phyloP scores from a whole-genome alignment of 1,140 invertebrate species.

The Metopolophium dirhodum region DNA sequence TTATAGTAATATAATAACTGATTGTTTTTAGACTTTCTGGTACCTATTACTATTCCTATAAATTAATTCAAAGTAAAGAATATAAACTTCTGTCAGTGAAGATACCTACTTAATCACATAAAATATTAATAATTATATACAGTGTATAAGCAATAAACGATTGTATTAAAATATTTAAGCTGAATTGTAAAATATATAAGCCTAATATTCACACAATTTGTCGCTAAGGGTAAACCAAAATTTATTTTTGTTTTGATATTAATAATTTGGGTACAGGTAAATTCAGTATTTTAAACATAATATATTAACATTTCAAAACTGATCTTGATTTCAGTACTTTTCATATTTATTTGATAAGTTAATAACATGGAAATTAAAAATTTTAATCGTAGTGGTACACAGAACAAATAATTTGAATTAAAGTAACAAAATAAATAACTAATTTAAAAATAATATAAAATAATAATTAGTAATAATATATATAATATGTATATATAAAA shows the following conservation, averaged over 20 bases:
- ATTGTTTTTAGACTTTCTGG: background rate
- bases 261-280: background rate
- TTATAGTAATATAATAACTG: background rate
- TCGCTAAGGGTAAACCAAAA: background rate
- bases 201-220: background rate
- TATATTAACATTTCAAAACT: background rate
- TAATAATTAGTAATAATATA: slow-evolving; percentile 28
- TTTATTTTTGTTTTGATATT: background rate
- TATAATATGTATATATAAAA: background rate
- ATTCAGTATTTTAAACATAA: background rate
- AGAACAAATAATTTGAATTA: slow-evolving; percentile 51
- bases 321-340: slow-evolving; percentile 5
- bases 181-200: background rate
- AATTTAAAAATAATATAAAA: slow-evolving; percentile 46
- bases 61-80: background rate
- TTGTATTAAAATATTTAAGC: background rate
- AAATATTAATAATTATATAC: background rate
- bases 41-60: background rate
- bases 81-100: background rate
- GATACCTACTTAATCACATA: no score
- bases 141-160: background rate
- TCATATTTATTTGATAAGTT: slow-evolving; percentile 43
- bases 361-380: slow-evolving; percentile 44
- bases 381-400: slow-evolving; percentile 35
- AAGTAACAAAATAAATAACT: slow-evolving; percentile 50